phyloP scores from a whole-genome alignment of 2,797 vertebrate genomes.

The Corythornis leucogaster region DNA sequence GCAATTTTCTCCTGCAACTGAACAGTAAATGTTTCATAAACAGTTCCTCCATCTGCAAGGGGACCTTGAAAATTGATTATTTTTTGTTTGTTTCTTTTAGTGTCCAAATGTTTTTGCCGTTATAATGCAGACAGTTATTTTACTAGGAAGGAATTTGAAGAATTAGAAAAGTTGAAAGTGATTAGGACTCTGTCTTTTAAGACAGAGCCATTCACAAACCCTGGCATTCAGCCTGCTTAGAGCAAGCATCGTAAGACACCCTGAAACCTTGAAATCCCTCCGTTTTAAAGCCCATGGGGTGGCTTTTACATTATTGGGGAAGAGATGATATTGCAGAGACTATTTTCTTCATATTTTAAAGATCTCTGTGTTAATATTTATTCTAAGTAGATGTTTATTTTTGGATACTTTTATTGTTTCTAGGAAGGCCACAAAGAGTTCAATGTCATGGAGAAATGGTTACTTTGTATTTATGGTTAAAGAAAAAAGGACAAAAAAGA shows the following conservation, averaged over 20 bases:
- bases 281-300: conserved; percentile 23
- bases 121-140: conserved; percentile 64
- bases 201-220: conserved; percentile 29
- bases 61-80: conserved; percentile 84
- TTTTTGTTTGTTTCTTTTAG: conserved; percentile 81
- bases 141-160: conserved; percentile 65
- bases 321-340: not conserved
- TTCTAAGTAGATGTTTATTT: conserved; percentile 68
- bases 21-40: conserved; percentile 79
- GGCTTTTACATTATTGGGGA: conserved; percentile 38
- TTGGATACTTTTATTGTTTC: conserved; percentile 58
- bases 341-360: conserved; percentile 62
- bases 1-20: conserved; percentile 75
- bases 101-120: conserved; percentile 66
- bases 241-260: conserved; percentile 24
- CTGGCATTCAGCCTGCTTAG: conserved; percentile 29
- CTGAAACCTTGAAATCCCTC: conserved; percentile 54
- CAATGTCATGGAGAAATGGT: conserved; percentile 63
- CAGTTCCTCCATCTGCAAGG: conserved; percentile 74
- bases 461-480: conserved; percentile 63
- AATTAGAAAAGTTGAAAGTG: conserved; percentile 52
- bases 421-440: conserved; percentile 70
- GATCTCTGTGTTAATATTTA: conserved; percentile 65
- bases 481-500: conserved; percentile 45
- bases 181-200: conserved; percentile 39